A percentile compares a stretch with the other conserved stretches of the same genome.
phyloP scores from a whole-genome alignment of 2,888 invertebrate species.

The Ectemnius continuus region DNA sequence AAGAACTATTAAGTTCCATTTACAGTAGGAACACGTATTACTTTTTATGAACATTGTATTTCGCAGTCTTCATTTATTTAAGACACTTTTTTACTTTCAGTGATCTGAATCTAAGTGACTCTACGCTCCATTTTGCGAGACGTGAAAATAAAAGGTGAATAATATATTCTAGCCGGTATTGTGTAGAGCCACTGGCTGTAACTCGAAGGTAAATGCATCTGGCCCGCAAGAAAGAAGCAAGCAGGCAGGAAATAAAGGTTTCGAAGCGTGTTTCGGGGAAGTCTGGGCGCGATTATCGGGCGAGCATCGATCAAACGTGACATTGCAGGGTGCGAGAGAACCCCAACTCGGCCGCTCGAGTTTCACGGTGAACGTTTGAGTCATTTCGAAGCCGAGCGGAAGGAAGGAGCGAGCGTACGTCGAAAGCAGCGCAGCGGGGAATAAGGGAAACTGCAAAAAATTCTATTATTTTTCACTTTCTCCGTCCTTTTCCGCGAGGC shows the following conservation, averaged over 20 bases:
- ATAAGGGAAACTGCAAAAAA: slow-evolving; percentile 52
- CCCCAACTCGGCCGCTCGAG: not conserved
- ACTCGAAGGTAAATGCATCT: not conserved
- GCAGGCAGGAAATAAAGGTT: not conserved
- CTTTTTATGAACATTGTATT: too few relatives aligned
- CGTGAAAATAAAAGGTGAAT: too few relatives aligned
- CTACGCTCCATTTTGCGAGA: too few relatives aligned
- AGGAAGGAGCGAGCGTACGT: too few relatives aligned
- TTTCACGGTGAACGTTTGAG: slow-evolving; percentile 56
- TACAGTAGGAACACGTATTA: too few relatives aligned
- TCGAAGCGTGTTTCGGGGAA: not conserved
- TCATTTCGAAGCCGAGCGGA: slow-evolving; percentile 47
- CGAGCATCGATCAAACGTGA: slow-evolving; percentile 8
- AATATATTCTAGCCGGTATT: too few relatives aligned
- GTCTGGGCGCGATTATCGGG: not conserved
- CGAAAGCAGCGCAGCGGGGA: slow-evolving; percentile 14
- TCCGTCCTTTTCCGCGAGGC: slow-evolving; percentile 15
- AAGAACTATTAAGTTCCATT: too few relatives aligned
- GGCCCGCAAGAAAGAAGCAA: not conserved
- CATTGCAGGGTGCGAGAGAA: not conserved
- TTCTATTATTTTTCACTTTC: slow-evolving; percentile 69
- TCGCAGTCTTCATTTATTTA: too few relatives aligned
- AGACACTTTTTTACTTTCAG: too few relatives aligned
- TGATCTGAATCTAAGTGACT: too few relatives aligned
- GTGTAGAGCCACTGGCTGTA: too few relatives aligned